A percentile compares a stretch with the other conserved stretches of the same genome.
phyloP scores from a whole-genome alignment of 2,113 vertebrate genomes.

The Anolis carolinensis region DNA sequence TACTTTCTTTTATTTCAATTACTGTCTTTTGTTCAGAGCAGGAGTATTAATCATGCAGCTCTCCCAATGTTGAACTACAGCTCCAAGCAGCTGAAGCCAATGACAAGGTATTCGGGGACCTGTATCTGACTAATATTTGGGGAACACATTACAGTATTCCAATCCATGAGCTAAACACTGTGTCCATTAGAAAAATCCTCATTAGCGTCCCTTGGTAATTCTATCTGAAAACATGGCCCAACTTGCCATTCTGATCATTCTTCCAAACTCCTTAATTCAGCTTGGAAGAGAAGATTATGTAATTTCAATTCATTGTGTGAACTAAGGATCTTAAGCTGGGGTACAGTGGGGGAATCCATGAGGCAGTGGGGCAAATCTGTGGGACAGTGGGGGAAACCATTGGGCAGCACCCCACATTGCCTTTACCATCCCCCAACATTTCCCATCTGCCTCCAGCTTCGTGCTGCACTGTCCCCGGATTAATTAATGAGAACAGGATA shows the following conservation, averaged over 20 bases:
- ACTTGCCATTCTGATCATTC: not conserved
- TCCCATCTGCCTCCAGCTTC: too few relatives aligned
- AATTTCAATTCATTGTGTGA: not conserved
- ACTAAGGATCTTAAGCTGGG: too few relatives aligned
- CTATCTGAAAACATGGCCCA: not conserved
- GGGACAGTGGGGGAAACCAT: too few relatives aligned
- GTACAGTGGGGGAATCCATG: too few relatives aligned
- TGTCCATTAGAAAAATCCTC: not conserved
- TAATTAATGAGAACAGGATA: too few relatives aligned
- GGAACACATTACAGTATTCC: too few relatives aligned
- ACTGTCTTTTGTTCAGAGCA: not conserved
- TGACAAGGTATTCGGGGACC: not conserved
- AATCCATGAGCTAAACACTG: not conserved
- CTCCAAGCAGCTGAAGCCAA: not conserved
- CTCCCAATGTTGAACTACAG: not conserved
- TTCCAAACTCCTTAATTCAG: slow-evolving; percentile 31
- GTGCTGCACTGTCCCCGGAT: too few relatives aligned
- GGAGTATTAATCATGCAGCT: not conserved
- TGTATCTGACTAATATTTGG: not conserved
- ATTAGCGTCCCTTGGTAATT: not conserved
- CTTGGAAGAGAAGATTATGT: not conserved
- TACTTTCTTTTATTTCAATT: too few relatives aligned
- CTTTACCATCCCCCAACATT: too few relatives aligned
- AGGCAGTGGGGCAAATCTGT: too few relatives aligned
- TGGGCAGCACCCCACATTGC: too few relatives aligned